A percentile compares a stretch with the other conserved stretches of the same genome.
phyloP scores from a whole-genome alignment of 2,113 vertebrate species.

The Thalassarche chlororhynchos region DNA sequence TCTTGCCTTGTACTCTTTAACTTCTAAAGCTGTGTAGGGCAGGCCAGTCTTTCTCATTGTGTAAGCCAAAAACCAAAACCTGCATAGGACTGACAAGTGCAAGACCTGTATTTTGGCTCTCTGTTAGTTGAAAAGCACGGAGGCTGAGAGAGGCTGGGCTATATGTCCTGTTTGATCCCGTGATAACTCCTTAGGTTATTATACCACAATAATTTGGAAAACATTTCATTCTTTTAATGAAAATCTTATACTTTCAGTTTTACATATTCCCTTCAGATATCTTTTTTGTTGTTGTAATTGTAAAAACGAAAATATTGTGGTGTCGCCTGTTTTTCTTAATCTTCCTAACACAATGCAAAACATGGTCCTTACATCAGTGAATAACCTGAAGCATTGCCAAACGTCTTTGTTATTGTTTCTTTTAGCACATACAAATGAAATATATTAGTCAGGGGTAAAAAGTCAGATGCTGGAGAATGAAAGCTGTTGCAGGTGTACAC shows the following conservation, averaged over 20 bases:
- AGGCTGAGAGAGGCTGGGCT: neutral
- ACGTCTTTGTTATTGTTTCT: neutral
- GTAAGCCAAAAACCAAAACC: neutral
- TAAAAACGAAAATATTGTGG: neutral
- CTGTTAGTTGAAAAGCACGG: neutral
- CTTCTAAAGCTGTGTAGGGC: neutral
- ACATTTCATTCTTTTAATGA: neutral
- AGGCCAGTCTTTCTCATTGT: neutral
- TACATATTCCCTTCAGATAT: neutral
- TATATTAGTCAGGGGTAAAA: neutral
- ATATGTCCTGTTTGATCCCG: neutral
- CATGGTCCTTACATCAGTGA: neutral
- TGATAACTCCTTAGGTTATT: neutral
- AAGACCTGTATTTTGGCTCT: neutral
- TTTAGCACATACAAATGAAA: neutral
- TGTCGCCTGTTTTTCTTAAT: neutral
- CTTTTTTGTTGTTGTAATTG: neutral
- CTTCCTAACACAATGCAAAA: neutral
- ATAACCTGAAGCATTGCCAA: neutral
- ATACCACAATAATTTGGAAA: neutral
- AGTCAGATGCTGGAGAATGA: neutral
- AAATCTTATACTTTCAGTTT: neutral
- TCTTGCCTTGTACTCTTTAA: neutral
- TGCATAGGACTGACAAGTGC: neutral
- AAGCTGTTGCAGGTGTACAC: neutral